Base-by-base conservation (phyloP, 2,797 vertebrate species). In the Amniataba percoides region DNA sequence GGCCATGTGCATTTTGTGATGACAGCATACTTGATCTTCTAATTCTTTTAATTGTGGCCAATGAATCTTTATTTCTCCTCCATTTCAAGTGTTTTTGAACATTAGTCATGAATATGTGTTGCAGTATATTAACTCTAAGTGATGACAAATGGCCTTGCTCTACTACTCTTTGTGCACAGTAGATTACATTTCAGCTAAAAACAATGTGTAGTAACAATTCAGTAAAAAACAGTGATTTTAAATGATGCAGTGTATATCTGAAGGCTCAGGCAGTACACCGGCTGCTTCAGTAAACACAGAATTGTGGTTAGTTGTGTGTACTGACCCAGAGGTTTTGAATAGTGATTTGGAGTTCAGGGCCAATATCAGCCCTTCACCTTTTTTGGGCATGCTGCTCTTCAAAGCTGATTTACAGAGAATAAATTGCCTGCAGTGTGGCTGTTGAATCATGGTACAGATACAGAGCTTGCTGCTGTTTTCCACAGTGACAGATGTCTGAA, bases 11-110 rank as follows among this genome's bases (percentile, higher is more conserved):
- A 74, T 83, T 78, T 53, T 49, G 46, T 40, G 25, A 80, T 63
- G 63, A 52, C 59, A 13, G 63, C 48, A 75, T 60, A 83, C 81
- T 83, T 71, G 77, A 67, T 72, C 61, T 67, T 60, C 65, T 78
- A 71, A 83, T 81, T 84, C 55, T 74, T 42, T 69, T 87, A 90
- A 88, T 88, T 88, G 75, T 78, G 46, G 49, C 66, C 65, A 59
- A 31, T 56, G 34, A 68, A 82, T 36, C 19, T 83, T 74, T 56
- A 59, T 15, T 78, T 85, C 75, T 77, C 39, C 23, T 4, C 1
- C 39, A 73, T n/a, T 69, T 48, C 23, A 52, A 84, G 19, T 42
- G 60, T 64, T 36, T 6, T 40, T 42, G 53, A 31, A 31, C 27
- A 31, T 31, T 60, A 60, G 69, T 57, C 49, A 46, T 34, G 18